These are phyloP conservation scores for Danionella cerebrum DNA, from an alignment of 2,113 vertebrate species.

Conservation along the genomic window DNA sequence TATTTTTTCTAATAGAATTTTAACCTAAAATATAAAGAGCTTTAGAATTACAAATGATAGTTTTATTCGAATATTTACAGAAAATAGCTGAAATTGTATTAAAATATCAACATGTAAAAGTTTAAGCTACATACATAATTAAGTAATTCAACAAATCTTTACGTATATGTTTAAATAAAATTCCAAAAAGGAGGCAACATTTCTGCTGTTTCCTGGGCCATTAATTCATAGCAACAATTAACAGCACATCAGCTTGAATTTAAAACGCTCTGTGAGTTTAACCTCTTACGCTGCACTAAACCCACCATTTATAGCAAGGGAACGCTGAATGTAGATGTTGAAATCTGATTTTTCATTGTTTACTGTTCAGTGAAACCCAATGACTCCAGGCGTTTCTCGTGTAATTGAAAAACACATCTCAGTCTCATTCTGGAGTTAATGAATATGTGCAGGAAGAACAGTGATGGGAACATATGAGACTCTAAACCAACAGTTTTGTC, in stretches of 20 bases:
- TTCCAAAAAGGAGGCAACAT: too few species aligned
- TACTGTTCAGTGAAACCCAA: neutral
- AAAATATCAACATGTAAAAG: too few species aligned
- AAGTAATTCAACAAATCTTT: too few species aligned
- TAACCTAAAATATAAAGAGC: too few species aligned
- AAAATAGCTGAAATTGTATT: too few species aligned
- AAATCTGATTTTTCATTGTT: neutral
- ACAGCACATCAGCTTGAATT: neutral
- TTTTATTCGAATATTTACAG: too few species aligned
- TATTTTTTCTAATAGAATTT: too few species aligned
- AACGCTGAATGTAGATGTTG: neutral
- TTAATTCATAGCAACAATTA: neutral
- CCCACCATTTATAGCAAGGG: neutral
- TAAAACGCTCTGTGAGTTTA: neutral
- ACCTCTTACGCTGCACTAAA: neutral
- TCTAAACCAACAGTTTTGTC: neutral
- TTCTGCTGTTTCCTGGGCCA: too few species aligned
- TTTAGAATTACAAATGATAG: too few species aligned
- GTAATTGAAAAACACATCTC: conserved; percentile 1
- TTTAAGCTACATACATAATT: too few species aligned
- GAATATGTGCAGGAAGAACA: neutral
- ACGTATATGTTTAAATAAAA: too few species aligned
- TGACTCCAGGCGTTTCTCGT: neutral
- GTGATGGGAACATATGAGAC: neutral
- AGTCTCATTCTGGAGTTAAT: conserved; percentile 13